Evolutionary conservation across 2,888 invertebrate species (phyloP).

Genomic region (Heterodera filipjevi): DNA sequence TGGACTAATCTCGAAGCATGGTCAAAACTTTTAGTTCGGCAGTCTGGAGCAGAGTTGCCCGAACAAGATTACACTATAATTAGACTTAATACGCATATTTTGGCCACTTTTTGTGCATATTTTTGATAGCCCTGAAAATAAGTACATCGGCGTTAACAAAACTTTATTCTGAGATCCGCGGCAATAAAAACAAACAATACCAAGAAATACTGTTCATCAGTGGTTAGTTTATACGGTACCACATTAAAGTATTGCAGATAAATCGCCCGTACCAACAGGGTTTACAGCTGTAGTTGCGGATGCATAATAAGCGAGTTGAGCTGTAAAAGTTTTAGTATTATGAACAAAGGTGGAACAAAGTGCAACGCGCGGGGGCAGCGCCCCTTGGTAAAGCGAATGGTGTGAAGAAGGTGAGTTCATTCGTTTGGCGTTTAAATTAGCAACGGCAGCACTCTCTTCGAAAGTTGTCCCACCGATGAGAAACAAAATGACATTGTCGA

Average conservation of each 20-base stretch:
- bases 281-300: not conserved
- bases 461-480: slow-evolving; percentile 94
- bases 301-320: slow-evolving; percentile 25
- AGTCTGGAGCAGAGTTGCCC: no score
- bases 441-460: slow-evolving; percentile 86
- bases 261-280: not conserved
- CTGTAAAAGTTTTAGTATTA: slow-evolving; percentile 45
- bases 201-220: no score
- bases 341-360: slow-evolving; percentile 54
- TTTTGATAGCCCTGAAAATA: no score
- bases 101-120: no score
- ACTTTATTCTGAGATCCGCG: no score
- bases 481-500: slow-evolving; percentile 92
- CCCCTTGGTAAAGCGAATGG: slow-evolving; percentile 8
- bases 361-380: slow-evolving; percentile 47
- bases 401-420: slow-evolving; percentile 57
- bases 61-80: no score
- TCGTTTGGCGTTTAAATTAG: slow-evolving; percentile 77
- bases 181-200: no score
- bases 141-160: no score
- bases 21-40: no score
- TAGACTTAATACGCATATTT: no score
- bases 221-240: no score
- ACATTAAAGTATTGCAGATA: not conserved
- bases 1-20: no score